phyloP scores from a whole-genome alignment of 2,888 invertebrate genomes.

The Mythimna pallens region DNA sequence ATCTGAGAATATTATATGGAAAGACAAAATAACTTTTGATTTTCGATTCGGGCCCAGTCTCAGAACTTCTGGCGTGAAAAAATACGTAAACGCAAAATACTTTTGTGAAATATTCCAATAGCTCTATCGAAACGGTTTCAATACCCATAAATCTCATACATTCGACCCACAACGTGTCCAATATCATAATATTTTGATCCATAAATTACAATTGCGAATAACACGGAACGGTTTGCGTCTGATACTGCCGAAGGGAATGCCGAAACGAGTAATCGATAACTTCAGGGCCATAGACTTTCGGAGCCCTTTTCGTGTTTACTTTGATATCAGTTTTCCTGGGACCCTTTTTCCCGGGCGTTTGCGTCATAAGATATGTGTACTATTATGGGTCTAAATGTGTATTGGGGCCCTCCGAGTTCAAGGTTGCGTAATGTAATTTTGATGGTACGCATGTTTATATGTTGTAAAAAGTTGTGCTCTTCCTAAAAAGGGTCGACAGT shows the following conservation, averaged over 20 bases:
- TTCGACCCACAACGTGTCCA: not conserved
- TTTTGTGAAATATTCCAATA: not conserved
- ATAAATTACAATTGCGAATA: constrained; percentile 15
- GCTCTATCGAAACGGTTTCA: not conserved
- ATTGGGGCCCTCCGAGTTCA: not conserved
- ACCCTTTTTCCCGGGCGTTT: not conserved
- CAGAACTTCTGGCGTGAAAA: not conserved
- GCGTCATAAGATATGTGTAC: constrained; percentile 1
- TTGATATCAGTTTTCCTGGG: constrained; percentile 17
- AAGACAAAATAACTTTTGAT: no score
- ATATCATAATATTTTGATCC: constrained; percentile 13
- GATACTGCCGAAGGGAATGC: constrained; percentile 28
- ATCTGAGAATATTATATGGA: no score
- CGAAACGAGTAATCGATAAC: constrained; percentile 52
- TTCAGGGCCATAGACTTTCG: constrained; percentile 52
- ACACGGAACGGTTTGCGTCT: constrained; percentile 13
- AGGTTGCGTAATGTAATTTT: not conserved
- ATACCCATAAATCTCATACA: constrained; percentile 9
- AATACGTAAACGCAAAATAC: not conserved
- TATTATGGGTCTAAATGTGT: not conserved
- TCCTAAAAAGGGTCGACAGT: no score
- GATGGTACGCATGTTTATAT: not conserved
- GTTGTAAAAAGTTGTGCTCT: no score
- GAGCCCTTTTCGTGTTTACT: constrained; percentile 5
- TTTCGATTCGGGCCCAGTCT: not conserved